Evolutionary conservation across 2,797 vertebrate species (phyloP), one percentile per base, ranked within the genome.

Genomic region (Triplophysa bombifrons): DNA sequence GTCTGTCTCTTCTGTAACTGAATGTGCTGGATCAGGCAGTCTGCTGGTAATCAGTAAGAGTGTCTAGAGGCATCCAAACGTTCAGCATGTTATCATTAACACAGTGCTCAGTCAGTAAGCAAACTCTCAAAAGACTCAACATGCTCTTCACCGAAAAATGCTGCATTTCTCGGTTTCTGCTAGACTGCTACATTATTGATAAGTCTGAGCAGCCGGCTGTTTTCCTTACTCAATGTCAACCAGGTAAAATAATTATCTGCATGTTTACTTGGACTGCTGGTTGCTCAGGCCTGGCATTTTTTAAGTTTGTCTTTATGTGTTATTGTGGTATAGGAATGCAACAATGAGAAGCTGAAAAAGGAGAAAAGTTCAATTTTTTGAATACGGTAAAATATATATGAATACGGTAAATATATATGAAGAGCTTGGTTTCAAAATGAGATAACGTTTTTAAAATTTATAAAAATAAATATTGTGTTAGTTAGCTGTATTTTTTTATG

Each of bases 81-180:
- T 83, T 83, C 76, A 82, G 80, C 70, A 67, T 84, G 76, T 84
- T 72, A 84, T 85, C 83, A 75, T 66, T 76, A 86, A 55, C 83
- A 73, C 75, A 80, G 63, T 55, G 38, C 70, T 79, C 69, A 82
- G 69, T 84, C 69, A 80, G 74, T 68, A 60, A 81, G 58, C 77
- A 61, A 41, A 74, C 75, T 82, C 81, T 71, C 81, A 66, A 55
- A 80, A 66, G 70, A 84, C 69, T 51, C 53, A 67, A 60, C 60
- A 73, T 67, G 72, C 63, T 55, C 41, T 70, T 69, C 71, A 44
- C 56, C 0, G 17, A 69, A 27, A 78, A 82, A 55, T 9, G 22
- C 51, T 70, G 71, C n/a, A 19, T 20, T 74, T 78, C 56, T 22
- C 61, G 46, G 61, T 66, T 38, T 66, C 63, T 50, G 38, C 38